Conservation (phyloP, 2,888 invertebrate genomes). For the Phanerotoma sp. region DNA sequence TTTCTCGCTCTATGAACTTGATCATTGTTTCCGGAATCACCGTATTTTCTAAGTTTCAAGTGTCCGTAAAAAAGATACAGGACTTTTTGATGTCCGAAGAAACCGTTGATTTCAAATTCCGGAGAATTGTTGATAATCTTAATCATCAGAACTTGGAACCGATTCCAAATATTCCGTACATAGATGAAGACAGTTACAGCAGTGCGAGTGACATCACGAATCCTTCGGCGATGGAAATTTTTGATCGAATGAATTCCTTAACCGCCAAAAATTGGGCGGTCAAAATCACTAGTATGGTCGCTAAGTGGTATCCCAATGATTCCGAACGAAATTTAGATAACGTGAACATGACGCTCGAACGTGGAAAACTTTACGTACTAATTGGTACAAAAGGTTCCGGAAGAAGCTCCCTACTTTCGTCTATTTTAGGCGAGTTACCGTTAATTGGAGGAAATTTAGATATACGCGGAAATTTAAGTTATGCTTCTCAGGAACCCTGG, state of each 20-base stretch:
- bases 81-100: conserved; percentile 57
- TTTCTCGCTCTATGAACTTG: conserved; percentile 62
- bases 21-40: conserved; percentile 63
- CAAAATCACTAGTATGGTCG: conserved; percentile 48
- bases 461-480: conserved; percentile 68
- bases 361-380: conserved; percentile 67
- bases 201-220: conserved; percentile 47
- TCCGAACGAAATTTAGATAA: conserved; percentile 60
- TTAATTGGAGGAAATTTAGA: conserved; percentile 63
- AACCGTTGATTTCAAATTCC: too few species aligned
- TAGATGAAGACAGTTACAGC: conserved; percentile 41
- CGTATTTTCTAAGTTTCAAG: conserved; percentile 61
- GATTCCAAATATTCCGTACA: conserved; percentile 46
- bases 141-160: too few species aligned
- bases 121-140: too few species aligned
- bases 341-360: conserved; percentile 60
- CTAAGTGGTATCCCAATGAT: conserved; percentile 61
- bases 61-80: conserved; percentile 59
- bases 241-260: conserved; percentile 22
- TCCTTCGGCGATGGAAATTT: conserved; percentile 18
- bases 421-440: conserved; percentile 73
- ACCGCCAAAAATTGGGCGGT: conserved; percentile 31
- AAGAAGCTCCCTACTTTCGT: conserved; percentile 69
- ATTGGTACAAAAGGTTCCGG: conserved; percentile 78
- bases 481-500: conserved; percentile 87